Conservation (phyloP, 2,797 vertebrate species). For the Momotus momota region DNA sequence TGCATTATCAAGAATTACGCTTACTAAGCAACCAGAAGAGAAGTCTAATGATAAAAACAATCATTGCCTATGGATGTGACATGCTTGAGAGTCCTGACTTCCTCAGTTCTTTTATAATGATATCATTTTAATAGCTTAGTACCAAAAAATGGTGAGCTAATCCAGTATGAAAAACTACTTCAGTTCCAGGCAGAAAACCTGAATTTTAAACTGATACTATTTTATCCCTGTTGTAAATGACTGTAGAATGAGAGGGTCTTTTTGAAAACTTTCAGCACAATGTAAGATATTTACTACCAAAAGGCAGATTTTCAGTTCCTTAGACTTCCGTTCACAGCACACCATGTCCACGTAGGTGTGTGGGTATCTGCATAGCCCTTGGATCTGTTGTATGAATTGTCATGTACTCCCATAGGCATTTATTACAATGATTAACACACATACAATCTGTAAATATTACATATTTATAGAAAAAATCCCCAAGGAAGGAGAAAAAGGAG, state of each 20-base stretch:
- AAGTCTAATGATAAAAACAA: neutral
- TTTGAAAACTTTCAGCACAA: neutral
- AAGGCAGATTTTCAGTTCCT: neutral
- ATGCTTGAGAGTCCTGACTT: neutral
- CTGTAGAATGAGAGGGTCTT: neutral
- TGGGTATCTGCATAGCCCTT: neutral
- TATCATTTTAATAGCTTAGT: neutral
- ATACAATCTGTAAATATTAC: neutral
- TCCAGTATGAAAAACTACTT: neutral
- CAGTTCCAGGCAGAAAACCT: neutral
- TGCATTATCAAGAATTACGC: neutral
- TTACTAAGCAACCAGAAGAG: neutral
- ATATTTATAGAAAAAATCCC: neutral
- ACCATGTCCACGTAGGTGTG: neutral
- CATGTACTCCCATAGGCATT: neutral
- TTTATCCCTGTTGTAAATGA: neutral
- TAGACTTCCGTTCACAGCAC: accelerated
- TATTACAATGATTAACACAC: neutral
- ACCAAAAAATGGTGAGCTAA: neutral
- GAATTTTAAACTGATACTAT: neutral
- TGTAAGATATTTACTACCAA: neutral
- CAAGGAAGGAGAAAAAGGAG: neutral
- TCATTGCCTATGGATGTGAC: neutral
- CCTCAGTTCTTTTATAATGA: neutral
- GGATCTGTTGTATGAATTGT: neutral